phyloP scores from a whole-genome alignment of 2,113 vertebrate species.

The Okapia johnstoni region DNA sequence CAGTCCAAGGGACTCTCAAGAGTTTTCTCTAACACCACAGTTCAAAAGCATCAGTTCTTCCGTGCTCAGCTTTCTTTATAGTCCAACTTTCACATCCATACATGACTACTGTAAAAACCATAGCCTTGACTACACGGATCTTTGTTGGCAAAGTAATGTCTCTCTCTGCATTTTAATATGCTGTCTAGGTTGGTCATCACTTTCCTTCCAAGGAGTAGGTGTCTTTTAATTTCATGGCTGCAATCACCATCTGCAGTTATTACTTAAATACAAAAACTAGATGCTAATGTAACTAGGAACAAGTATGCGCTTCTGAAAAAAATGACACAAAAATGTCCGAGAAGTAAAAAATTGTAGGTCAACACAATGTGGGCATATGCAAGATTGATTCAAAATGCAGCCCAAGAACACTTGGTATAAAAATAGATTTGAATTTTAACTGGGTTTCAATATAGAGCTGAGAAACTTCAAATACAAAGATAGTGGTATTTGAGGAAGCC shows the following conservation, averaged over 20 bases:
- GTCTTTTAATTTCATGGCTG: not conserved
- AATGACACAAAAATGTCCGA: not conserved
- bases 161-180: not conserved
- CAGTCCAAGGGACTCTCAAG: not conserved
- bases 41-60: not conserved
- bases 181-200: not conserved
- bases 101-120: not conserved
- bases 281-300: not conserved
- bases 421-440: slow-evolving; percentile 6
- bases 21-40: not conserved
- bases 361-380: not conserved
- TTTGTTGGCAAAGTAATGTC: not conserved
- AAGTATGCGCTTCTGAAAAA: not conserved
- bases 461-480: not conserved
- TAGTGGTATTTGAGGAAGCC: not conserved
- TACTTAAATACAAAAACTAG: not conserved
- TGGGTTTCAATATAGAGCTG: not conserved
- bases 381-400: not conserved
- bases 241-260: not conserved
- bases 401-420: not conserved
- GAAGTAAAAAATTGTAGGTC: not conserved
- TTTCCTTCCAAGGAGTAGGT: not conserved
- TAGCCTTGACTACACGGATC: not conserved
- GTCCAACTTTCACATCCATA: not conserved
- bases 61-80: rapidly evolving